Evolutionary conservation across 23 tunicate species (phyloP), one percentile per base, ranked within the genome.

Genomic region (Ascidia mentula): DNA sequence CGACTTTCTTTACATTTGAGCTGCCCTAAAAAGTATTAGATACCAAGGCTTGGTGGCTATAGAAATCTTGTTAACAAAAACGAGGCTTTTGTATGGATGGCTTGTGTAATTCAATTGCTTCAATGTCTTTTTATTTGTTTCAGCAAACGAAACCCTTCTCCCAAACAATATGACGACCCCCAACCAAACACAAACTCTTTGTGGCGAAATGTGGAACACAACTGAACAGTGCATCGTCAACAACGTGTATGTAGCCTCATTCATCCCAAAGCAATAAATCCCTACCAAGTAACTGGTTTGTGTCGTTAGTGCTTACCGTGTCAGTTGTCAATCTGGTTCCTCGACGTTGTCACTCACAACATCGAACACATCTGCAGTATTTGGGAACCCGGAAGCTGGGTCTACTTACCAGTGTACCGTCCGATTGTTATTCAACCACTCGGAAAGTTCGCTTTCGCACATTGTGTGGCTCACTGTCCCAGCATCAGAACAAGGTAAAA

Each of bases 291-390:
- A n/a, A 20, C 22, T 53, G 12, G 1, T 53, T 20, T 9, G 15
- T 42, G 36, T 18, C 65, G 33, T 20, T n/a, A 79, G 83, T 0
- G 13, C 20, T 15, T 79, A 79, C 83, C 61, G 60, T n/a, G 83
- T 79, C 28, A 60, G 30, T 17, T 79, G 83, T 65, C 34, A 45
- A 15, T 65, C 75, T n/a, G 46, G 31, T 31, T 60, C 75, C 20
- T 35, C 83, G 13, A 9, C 45, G 9, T 45, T 0, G 26, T 24
- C 60, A 8, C 22, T 38, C 28, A 61, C 30, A 28, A n/a, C 37
- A 37, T 45, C 83, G 26, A 61, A 65, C 31, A 69, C 33, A 18
- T 28, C 46, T 7, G 46, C 24, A 0, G 26, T 22, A 18, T 59
- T 79, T 18, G 6, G 28, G 17, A 33, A 22, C 53, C 75, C 59